Evolutionary conservation across 2,797 vertebrate genomes (phyloP).

Genomic region (Tragopan temminckii): DNA sequence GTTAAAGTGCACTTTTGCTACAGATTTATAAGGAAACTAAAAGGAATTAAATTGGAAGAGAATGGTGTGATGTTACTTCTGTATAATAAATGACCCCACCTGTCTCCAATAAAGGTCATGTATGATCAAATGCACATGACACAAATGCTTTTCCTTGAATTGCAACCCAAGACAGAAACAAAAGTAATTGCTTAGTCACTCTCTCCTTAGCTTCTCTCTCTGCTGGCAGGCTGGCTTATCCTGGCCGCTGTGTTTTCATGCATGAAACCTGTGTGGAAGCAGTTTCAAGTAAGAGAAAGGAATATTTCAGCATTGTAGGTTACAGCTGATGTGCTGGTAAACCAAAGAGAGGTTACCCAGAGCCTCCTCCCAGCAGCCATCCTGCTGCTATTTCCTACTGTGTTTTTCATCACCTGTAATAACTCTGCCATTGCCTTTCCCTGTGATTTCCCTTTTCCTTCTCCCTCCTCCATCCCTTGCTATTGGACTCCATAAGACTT

Average conservation of each 20-base stretch:
- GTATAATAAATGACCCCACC: conserved; percentile 69
- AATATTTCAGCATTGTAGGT: fast-evolving
- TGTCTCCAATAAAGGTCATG: conserved; percentile 76
- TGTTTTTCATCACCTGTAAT: fast-evolving
- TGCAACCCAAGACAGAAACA: background rate
- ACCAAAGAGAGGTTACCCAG: background rate
- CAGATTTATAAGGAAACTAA: conserved; percentile 77
- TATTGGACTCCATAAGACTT: background rate
- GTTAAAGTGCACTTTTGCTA: conserved; percentile 80
- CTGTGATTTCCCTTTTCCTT: background rate
- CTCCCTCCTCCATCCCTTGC: background rate
- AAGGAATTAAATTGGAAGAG: conserved; percentile 60
- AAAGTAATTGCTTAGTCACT: background rate
- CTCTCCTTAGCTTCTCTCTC: background rate
- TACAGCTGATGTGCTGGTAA: fast-evolving
- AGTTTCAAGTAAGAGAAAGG: background rate
- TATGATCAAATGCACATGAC: conserved; percentile 39
- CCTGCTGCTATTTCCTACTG: background rate
- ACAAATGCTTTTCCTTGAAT: background rate
- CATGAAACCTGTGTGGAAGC: fast-evolving
- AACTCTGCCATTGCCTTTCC: background rate
- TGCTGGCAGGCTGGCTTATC: background rate
- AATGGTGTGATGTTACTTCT: conserved; percentile 61
- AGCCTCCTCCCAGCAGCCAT: background rate
- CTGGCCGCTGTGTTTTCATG: fast-evolving